Evolutionary conservation across 2,888 invertebrate genomes (phyloP).

Genomic region (Nemurella pictetii): DNA sequence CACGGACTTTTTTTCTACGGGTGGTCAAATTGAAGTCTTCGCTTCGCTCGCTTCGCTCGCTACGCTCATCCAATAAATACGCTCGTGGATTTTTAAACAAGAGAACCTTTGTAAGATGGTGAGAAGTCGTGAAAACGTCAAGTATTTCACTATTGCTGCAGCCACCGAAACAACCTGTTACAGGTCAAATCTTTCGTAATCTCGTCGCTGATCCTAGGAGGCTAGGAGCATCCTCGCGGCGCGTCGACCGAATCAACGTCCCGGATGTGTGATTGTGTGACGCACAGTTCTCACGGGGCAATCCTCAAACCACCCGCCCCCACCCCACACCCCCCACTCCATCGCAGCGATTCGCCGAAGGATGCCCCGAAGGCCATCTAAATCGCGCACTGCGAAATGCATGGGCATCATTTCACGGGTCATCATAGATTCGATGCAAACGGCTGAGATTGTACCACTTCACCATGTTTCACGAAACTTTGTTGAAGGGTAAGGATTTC

Average conservation of each 20-base stretch:
- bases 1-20: too few relatives aligned
- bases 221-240: neutral
- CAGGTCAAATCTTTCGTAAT: too few relatives aligned
- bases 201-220: neutral
- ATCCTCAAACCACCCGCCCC: neutral
- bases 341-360: neutral
- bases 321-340: neutral
- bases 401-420: neutral
- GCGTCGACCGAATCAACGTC: neutral
- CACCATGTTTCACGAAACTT: neutral
- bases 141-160: neutral
- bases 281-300: constrained; percentile 9
- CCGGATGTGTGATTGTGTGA: neutral
- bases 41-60: too few relatives aligned
- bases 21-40: too few relatives aligned
- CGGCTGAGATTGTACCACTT: neutral
- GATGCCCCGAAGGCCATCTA: neutral
- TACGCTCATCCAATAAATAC: too few relatives aligned
- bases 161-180: too few relatives aligned
- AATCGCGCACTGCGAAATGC: neutral
- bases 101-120: neutral
- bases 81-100: neutral
- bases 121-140: neutral
- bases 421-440: neutral
- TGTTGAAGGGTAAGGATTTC: too few relatives aligned